These are phyloP conservation scores for Callyntrura sp. DNA, from an alignment of 2,888 invertebrate species.

Conservation along the genomic window DNA sequence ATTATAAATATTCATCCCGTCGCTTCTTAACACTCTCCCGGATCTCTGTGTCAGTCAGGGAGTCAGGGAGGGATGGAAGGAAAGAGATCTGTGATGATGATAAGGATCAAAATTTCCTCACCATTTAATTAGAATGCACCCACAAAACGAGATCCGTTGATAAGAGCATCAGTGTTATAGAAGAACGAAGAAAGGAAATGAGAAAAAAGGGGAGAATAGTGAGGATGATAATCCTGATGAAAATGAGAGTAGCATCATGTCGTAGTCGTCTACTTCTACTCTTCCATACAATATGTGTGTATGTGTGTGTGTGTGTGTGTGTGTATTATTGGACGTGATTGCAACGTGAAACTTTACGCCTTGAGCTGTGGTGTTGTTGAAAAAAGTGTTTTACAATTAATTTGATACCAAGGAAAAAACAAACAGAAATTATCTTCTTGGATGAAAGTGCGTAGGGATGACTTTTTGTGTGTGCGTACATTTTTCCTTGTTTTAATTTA, in stretches of 20 bases:
- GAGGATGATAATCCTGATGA: slow-evolving; percentile 6
- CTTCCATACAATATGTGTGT: too few relatives aligned
- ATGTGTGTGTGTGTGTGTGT: too few relatives aligned
- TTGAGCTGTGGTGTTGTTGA: slow-evolving; percentile 38
- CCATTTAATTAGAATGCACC: slow-evolving; percentile 69
- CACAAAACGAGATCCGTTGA: slow-evolving; percentile 37
- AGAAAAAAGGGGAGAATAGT: slow-evolving; percentile 8
- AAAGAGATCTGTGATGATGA: slow-evolving; percentile 58
- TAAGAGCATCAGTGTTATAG: too few relatives aligned
- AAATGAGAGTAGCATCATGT: slow-evolving; percentile 28
- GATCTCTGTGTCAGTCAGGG: neutral
- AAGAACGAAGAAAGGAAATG: slow-evolving; percentile 41
- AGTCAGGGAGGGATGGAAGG: slow-evolving; percentile 12
- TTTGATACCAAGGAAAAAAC: slow-evolving; percentile 48
- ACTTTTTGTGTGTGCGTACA: neutral
- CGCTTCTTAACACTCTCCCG: slow-evolving; percentile 4
- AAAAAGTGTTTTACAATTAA: slow-evolving; percentile 71
- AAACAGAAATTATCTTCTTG: too few relatives aligned
- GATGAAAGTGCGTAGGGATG: slow-evolving; percentile 41
- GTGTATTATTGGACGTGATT: too few relatives aligned
- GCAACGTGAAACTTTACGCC: neutral
- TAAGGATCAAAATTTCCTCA: slow-evolving; percentile 73
- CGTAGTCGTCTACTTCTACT: neutral
- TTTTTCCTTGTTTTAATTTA: slow-evolving; percentile 6
- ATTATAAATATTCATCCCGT: slow-evolving; percentile 28